phyloP scores from a whole-genome alignment of 2,888 invertebrate genomes.

The Ptycholaimellus sp. region DNA sequence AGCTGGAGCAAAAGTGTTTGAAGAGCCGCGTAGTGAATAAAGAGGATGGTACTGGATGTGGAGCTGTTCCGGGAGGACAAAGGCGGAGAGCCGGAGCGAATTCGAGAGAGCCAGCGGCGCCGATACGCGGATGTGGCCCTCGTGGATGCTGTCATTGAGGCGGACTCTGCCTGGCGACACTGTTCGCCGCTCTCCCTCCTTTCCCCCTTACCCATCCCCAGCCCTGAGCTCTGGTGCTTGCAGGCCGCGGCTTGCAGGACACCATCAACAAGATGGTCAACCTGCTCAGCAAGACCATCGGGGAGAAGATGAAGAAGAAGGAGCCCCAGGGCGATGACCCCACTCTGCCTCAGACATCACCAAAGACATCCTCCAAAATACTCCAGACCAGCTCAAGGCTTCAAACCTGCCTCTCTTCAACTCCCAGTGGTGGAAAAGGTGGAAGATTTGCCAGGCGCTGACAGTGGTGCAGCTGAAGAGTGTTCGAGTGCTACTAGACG shows the following conservation, averaged over 20 bases:
- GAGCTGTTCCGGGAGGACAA: constrained; percentile 86
- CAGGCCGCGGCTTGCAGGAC: too few species aligned
- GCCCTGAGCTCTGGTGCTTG: too few species aligned
- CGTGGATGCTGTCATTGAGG: constrained; percentile 68
- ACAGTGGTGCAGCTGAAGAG: constrained; percentile 74
- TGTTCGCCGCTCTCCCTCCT: too few species aligned
- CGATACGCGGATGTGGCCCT: constrained; percentile 71
- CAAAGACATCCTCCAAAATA: too few species aligned
- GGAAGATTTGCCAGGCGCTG: constrained; percentile 42
- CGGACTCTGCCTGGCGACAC: constrained; percentile 73
- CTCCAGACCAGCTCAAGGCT: too few species aligned
- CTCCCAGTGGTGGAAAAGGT: too few species aligned
- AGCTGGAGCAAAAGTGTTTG: too few species aligned
- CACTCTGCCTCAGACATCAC: constrained; percentile 29
- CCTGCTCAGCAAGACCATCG: constrained; percentile 80
- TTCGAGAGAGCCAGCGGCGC: constrained; percentile 64
- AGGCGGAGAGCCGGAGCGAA: constrained; percentile 68
- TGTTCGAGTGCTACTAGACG: constrained; percentile 55
- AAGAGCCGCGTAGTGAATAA: too few species aligned
- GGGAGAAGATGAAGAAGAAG: constrained; percentile 73
- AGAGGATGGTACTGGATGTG: constrained; percentile 95
- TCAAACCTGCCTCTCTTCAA: too few species aligned
- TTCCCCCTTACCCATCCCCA: too few species aligned
- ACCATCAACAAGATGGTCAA: too few species aligned
- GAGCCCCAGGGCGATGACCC: constrained; percentile 32